Percentiles rank a stretch among this genome's conserved stretches.
Conservation (phyloP, 2,113 vertebrate genomes). For the Dipodomys merriami region DNA sequence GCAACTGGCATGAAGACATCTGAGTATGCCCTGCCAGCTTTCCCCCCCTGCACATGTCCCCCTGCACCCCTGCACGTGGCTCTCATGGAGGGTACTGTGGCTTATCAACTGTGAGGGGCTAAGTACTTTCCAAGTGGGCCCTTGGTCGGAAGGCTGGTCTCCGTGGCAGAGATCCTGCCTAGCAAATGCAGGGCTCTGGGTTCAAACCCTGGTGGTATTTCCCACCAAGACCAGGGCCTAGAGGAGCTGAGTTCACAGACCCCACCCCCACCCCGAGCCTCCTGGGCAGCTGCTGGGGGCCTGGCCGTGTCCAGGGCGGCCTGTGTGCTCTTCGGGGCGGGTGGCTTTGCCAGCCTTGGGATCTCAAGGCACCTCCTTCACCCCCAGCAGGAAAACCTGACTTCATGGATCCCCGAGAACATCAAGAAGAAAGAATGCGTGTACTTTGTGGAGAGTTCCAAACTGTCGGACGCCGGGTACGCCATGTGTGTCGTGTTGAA, state of each 20-base stretch:
- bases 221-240: too few species aligned
- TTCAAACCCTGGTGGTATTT: too few species aligned
- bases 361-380: neutral
- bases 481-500: neutral
- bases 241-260: fast-evolving
- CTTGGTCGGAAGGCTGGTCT: too few species aligned
- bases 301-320: fast-evolving
- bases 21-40: too few species aligned
- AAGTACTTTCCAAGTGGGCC: fast-evolving
- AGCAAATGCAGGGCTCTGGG: too few species aligned
- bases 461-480: slow-evolving; percentile 85
- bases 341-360: neutral
- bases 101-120: fast-evolving
- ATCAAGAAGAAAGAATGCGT: slow-evolving; percentile 93
- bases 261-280: fast-evolving
- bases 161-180: too few species aligned
- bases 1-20: too few species aligned
- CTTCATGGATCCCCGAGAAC: slow-evolving; percentile 90
- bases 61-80: fast-evolving
- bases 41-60: fast-evolving
- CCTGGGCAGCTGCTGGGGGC: neutral
- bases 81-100: neutral
- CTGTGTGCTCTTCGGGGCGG: fast-evolving
- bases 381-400: slow-evolving; percentile 83
- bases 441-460: slow-evolving; percentile 87